Evolutionary conservation across 2,888 invertebrate species (phyloP).

Genomic region (Volucella inflata): DNA sequence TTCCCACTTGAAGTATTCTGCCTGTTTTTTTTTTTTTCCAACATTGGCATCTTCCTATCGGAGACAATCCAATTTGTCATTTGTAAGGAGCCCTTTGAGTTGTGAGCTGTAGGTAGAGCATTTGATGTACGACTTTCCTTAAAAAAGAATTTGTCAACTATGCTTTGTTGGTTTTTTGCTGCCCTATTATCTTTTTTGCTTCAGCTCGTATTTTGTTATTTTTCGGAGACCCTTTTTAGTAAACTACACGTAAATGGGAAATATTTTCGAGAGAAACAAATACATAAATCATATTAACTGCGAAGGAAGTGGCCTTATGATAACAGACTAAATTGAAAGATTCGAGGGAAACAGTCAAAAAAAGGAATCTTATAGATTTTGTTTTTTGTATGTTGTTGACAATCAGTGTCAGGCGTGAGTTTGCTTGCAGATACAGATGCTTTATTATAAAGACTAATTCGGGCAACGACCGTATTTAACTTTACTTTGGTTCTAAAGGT

Average conservation of each 20-base stretch:
- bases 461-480: too few relatives aligned
- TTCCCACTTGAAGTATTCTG: background rate
- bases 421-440: background rate
- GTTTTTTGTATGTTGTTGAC: slow-evolving; percentile 1
- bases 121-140: slow-evolving; percentile 46
- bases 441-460: too few relatives aligned
- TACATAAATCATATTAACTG: slow-evolving; percentile 47
- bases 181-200: background rate
- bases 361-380: slow-evolving; percentile 13
- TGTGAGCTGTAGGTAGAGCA: slow-evolving; percentile 7
- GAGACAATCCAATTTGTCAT: slow-evolving; percentile 56
- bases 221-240: background rate
- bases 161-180: background rate
- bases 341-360: background rate
- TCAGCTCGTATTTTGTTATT: background rate
- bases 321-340: background rate
- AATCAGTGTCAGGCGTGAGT: slow-evolving; percentile 37
- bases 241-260: slow-evolving; percentile 23
- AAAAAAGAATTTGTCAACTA: slow-evolving; percentile 37
- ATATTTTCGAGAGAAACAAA: slow-evolving; percentile 13
- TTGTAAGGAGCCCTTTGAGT: slow-evolving; percentile 28
- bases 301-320: slow-evolving; percentile 26
- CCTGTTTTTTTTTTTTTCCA: slow-evolving; percentile 11
- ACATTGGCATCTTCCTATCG: slow-evolving; percentile 36
- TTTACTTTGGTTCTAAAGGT: too few relatives aligned